These are phyloP conservation scores for Calonectris borealis DNA, from an alignment of 2,113 vertebrate genomes.

Conservation along the genomic window DNA sequence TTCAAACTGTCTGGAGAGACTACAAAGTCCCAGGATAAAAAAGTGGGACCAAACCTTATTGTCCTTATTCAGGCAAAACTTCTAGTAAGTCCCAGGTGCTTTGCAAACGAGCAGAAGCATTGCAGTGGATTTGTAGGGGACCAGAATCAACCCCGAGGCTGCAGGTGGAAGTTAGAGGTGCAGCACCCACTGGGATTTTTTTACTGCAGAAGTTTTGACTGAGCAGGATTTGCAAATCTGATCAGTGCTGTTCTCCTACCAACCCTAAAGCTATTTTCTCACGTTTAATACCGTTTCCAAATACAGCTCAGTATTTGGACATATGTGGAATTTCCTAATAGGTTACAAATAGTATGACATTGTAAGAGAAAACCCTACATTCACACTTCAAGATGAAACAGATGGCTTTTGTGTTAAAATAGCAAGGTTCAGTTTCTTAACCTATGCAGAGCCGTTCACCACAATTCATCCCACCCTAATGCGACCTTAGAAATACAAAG, in stretches of 20 bases:
- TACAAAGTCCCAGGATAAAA: neutral
- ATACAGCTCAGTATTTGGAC: neutral
- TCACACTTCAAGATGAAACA: neutral
- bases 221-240: neutral
- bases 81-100: neutral
- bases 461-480: neutral
- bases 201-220: neutral
- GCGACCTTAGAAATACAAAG: neutral
- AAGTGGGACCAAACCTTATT: neutral
- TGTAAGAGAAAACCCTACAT: neutral
- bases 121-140: neutral
- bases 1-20: neutral
- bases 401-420: neutral
- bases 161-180: neutral
- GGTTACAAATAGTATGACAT: neutral
- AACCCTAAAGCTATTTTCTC: neutral
- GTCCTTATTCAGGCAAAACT: neutral
- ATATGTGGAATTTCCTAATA: neutral
- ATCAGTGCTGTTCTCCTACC: neutral
- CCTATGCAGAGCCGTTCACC: rapidly evolving
- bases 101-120: neutral
- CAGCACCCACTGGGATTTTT: neutral
- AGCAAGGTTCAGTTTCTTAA: neutral
- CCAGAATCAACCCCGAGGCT: neutral
- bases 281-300: neutral